These are phyloP conservation scores for Drosophila anceps DNA, from an alignment of 2,888 invertebrate species.

Conservation along the genomic window DNA sequence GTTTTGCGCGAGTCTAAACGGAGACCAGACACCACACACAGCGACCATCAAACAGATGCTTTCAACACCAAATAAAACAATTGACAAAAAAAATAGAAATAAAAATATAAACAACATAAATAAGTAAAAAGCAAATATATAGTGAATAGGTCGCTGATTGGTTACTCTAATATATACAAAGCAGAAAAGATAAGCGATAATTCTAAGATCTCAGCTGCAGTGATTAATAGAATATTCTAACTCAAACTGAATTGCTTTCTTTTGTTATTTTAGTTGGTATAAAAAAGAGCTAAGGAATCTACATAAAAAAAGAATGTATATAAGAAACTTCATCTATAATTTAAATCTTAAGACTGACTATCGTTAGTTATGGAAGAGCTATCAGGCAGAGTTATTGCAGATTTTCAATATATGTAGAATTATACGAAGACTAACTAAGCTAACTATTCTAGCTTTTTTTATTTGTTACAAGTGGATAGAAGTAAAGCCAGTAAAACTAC, in stretches of 20 bases:
- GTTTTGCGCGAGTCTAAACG: constrained; percentile 23
- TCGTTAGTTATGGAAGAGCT: too few relatives aligned
- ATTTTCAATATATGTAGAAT: too few relatives aligned
- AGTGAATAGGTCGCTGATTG: background rate
- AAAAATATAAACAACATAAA: constrained; percentile 7
- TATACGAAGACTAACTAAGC: background rate
- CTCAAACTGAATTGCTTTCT: too few relatives aligned
- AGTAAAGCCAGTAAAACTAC: background rate
- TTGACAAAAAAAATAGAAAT: constrained; percentile 18
- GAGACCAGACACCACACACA: background rate
- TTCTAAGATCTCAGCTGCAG: too few relatives aligned
- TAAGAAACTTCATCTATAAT: too few relatives aligned
- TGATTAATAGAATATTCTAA: too few relatives aligned
- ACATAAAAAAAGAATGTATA: too few relatives aligned
- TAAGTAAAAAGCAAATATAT: background rate
- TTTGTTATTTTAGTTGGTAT: too few relatives aligned
- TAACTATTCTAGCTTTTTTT: background rate
- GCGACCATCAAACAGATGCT: constrained; percentile 27
- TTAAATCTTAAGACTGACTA: too few relatives aligned
- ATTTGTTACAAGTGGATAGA: background rate
- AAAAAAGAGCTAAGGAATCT: too few relatives aligned
- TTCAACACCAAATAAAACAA: constrained; percentile 56
- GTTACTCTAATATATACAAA: background rate
- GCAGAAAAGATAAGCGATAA: background rate
- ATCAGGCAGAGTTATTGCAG: too few relatives aligned